Evolutionary conservation across 2,797 vertebrate genomes (phyloP), one percentile per base, ranked within the genome.

Genomic region (Gymnothorax javanicus): DNA sequence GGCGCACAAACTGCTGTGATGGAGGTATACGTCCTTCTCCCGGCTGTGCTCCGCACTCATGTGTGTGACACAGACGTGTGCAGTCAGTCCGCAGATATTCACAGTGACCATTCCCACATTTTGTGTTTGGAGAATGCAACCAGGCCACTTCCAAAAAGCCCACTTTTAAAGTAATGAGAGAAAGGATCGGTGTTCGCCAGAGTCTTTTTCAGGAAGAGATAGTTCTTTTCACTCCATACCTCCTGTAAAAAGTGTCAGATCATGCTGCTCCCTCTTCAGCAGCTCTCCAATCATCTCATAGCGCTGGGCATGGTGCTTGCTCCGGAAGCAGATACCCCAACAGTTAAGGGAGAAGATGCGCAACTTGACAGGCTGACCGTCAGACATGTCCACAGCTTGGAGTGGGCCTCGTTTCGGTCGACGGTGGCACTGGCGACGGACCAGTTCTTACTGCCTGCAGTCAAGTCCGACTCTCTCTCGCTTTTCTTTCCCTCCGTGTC

Each of bases 171-270:
- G 89, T 98, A 97, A 92, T 99, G 97, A 9, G 97, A 96, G 91
- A 96, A 94, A 0, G 96, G 96, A 88, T 98, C 97, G 86, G 90
- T 90, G 82, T 84, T 83, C 73, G 89, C 89, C 3, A 99, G 95
- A 87, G 95, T 97, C 84, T 90, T 95, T 90, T 95, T 97, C 93
- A 99, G 91, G 85, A 91, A 92, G 0, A 95, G 88, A 90, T 96
- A 99, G 89, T 99, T 97, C 90, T 93, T 95, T 90, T 99, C 98
- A 27, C 98, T 98, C 98, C 98, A 99, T 86, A 99, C 97, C 98
- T 99, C 90, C 6, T 85, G 86, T 9, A 90, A 82, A 77, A 91
- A 99, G 93, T 2, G 93, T 96, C 75, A 99, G 91, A 87, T 99
- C 97, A 58, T 97, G 96, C 87, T 91, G 82, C 82, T 97, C 96